phyloP scores from a whole-genome alignment of 2,888 invertebrate genomes.

The Oeneis ivallda region DNA sequence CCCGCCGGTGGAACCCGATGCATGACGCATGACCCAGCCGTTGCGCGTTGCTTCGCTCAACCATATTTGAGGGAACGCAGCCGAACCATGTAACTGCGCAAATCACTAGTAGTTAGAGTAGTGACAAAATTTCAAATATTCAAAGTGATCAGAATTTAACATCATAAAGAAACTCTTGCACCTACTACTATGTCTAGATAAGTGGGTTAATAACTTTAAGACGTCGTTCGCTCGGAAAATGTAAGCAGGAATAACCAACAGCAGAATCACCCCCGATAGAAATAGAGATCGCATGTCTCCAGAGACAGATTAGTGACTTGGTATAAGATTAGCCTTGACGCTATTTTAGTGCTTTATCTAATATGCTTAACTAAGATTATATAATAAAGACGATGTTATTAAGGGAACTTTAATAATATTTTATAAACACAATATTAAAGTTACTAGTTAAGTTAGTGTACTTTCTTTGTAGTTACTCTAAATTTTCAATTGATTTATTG shows the following conservation, averaged over 20 bases:
- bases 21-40: too few relatives aligned
- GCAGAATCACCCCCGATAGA: constrained; percentile 12
- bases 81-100: not conserved
- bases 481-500: too few relatives aligned
- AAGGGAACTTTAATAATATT: too few relatives aligned
- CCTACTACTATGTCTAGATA: not conserved
- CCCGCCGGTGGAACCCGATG: too few relatives aligned
- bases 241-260: constrained; percentile 13
- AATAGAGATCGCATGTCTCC: constrained; percentile 14
- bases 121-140: not conserved
- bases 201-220: constrained; percentile 15
- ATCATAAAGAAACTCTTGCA: not conserved
- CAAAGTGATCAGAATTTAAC: constrained; percentile 2
- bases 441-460: too few relatives aligned
- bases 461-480: too few relatives aligned
- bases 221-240: constrained; percentile 14
- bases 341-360: constrained; percentile 10
- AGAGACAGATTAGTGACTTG: constrained; percentile 17
- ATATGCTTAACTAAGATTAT: not conserved
- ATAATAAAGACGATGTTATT: too few relatives aligned
- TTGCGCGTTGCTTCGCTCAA: too few relatives aligned
- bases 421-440: too few relatives aligned
- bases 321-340: constrained; percentile 12
- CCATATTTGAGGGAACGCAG: too few relatives aligned
- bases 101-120: not conserved